A percentile compares a stretch with the other conserved stretches of the same genome.
Conservation (phyloP, 2,113 vertebrate genomes). For the Pardalotus punctatus region DNA sequence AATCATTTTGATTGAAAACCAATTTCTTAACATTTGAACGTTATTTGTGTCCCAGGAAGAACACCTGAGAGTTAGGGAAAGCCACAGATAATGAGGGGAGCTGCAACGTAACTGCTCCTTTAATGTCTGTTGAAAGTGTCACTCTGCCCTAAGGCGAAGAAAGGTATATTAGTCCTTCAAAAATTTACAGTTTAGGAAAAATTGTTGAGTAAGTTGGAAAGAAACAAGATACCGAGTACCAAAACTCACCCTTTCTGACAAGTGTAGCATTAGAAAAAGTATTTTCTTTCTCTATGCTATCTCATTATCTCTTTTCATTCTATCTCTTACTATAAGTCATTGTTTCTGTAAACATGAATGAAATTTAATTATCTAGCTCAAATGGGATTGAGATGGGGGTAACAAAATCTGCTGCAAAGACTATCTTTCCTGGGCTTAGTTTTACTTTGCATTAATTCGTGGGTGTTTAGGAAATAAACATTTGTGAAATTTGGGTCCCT, state of each 20-base stretch:
- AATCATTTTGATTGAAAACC: background rate
- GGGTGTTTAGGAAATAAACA: conserved; percentile 26
- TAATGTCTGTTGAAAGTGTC: background rate
- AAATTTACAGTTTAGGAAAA: background rate
- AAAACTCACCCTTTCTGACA: background rate
- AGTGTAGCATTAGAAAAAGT: background rate
- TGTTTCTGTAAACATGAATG: background rate
- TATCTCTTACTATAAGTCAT: background rate
- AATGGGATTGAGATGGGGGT: background rate
- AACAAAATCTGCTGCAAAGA: background rate
- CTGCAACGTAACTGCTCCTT: background rate
- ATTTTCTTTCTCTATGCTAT: background rate
- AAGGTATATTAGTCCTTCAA: background rate
- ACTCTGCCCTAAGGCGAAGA: background rate
- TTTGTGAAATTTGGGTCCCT: conserved; percentile 37
- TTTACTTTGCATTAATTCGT: background rate
- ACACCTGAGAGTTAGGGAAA: background rate
- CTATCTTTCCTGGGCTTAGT: background rate
- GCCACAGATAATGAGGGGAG: background rate
- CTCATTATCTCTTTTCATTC: background rate
- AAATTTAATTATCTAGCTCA: background rate
- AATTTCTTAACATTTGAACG: background rate
- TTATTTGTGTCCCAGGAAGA: background rate
- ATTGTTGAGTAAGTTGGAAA: background rate
- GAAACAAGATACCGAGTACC: background rate